Base-by-base conservation (phyloP, 2,113 vertebrate species). In the Ammodytes dubius region DNA sequence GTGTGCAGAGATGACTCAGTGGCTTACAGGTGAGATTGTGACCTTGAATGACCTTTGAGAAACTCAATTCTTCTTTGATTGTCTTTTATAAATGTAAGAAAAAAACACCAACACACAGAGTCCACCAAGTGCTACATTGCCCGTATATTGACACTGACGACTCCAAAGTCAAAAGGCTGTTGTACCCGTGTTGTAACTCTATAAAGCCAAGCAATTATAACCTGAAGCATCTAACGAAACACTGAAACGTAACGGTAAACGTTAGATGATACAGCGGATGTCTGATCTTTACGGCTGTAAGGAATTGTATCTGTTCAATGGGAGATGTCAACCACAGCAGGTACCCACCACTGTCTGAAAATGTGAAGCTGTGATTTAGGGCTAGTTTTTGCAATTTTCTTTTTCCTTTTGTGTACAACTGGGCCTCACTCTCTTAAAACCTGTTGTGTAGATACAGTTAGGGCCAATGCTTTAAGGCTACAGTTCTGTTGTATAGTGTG, bases 361-460 rank as follows among this genome's bases (percentile, higher is more conserved):
- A 91, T 86, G 86, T 92, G 70, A 93, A 90, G 87, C 86, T 93
- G 88, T 91, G 85, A 92, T 86, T 92, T 93, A 89, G 91, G 91
- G 84, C 76, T 88, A 81, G 74, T 82, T 68, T 52, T 81, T 79
- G 61, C 66, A 56, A 56, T 54, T 70, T 74, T 9, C 49, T 15
- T 74, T 42, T 19, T 7, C 57, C 47, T 59, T 7, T 60, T 49
- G 53, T 47, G 69, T 57, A 11, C 45, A 74, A 64, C 76, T 70
- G 72, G 79, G 80, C 77, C 78, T 84, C 67, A 64, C 81, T 71
- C 70, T 76, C 69, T 4, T 70, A 75, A 79, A 75, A 79, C 81
- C 64, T 69, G 59, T 73, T 83, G 50, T 85, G 66, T 87, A 84
- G 75, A 89, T 78, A 49, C 82, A 74, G 86, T 77, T 88, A 82